These are phyloP conservation scores for Apolygus lucorum DNA, from an alignment of 1,140 invertebrate genomes.

Conservation along the genomic window DNA sequence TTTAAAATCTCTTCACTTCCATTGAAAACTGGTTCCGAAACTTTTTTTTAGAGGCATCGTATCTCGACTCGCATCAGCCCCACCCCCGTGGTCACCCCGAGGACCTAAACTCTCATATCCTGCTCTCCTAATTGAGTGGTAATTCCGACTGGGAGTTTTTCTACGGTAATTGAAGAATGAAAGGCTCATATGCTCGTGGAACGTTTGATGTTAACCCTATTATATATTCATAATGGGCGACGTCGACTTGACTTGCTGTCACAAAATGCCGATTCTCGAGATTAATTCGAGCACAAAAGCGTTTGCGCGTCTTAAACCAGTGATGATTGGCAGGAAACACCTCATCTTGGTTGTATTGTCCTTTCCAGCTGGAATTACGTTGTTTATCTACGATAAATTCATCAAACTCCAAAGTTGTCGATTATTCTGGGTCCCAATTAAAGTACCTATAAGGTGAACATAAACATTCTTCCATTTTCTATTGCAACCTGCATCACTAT, in stretches of 20 bases:
- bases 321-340: too few species aligned
- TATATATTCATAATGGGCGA: neutral
- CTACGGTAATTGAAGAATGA: neutral
- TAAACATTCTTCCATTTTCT: too few species aligned
- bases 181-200: neutral
- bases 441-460: too few species aligned
- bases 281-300: neutral
- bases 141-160: neutral
- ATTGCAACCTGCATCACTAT: too few species aligned
- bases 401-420: too few species aligned
- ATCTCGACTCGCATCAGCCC: neutral
- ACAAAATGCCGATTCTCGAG: neutral
- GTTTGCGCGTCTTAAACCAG: too few species aligned
- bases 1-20: neutral
- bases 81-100: too few species aligned
- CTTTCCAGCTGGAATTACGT: too few species aligned
- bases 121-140: neutral
- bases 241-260: neutral
- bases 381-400: too few species aligned
- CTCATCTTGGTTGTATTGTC: too few species aligned
- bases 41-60: neutral
- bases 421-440: too few species aligned
- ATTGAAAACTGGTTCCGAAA: neutral
- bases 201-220: neutral
- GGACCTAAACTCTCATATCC: neutral